Percentiles rank a stretch among this genome's conserved stretches.
These are phyloP conservation scores for Valencia hispanica DNA, from an alignment of 2,797 vertebrate genomes.

Conservation along the genomic window DNA sequence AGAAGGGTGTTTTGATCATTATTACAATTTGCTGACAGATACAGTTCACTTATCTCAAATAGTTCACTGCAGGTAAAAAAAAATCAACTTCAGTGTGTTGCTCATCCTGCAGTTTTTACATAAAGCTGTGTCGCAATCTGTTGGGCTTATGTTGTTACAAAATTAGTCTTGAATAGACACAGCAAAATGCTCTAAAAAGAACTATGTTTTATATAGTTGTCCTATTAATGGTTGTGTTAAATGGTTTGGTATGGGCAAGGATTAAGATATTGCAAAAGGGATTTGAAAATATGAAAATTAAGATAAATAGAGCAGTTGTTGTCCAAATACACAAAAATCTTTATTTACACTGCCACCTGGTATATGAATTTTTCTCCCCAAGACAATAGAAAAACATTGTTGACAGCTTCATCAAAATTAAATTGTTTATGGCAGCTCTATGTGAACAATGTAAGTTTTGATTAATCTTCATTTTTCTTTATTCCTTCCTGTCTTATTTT, in stretches of 20 bases:
- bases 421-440: not conserved
- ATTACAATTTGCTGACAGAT: slow-evolving; percentile 8
- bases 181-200: not conserved
- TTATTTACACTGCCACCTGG: not conserved
- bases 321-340: too few species aligned
- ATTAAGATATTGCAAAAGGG: not conserved
- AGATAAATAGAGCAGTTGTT: not conserved
- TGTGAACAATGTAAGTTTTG: not conserved
- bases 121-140: not conserved
- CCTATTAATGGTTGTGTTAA: not conserved
- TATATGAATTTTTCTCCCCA: too few species aligned
- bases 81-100: not conserved
- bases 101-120: not conserved
- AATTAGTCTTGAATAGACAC: not conserved
- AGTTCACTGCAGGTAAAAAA: not conserved
- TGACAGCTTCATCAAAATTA: not conserved
- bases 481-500: too few species aligned
- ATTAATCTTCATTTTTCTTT: not conserved
- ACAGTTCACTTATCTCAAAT: slow-evolving; percentile 1
- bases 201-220: not conserved
- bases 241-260: not conserved
- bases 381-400: not conserved
- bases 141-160: not conserved
- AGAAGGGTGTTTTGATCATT: slow-evolving; percentile 5
- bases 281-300: not conserved